These are phyloP conservation scores for Drosophila subsilvestris DNA, from an alignment of 2,888 invertebrate species.

Conservation along the genomic window DNA sequence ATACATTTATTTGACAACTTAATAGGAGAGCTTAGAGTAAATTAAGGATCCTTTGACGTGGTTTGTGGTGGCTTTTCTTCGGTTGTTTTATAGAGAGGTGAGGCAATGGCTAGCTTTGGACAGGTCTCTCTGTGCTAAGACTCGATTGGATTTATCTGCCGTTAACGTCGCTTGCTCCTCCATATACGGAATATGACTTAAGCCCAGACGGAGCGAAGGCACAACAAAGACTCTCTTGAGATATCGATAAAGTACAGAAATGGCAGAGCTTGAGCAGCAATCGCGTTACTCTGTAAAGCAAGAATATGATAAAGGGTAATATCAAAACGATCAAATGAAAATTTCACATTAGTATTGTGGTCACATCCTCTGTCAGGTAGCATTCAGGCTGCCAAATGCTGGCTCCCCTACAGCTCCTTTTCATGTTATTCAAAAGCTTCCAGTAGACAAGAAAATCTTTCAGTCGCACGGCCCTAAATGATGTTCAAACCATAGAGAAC, in stretches of 20 bases:
- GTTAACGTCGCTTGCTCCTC: slow-evolving; percentile 6
- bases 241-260: slow-evolving; percentile 94
- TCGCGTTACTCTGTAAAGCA: slow-evolving; percentile 85
- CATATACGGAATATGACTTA: slow-evolving; percentile 52
- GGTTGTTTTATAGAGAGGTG: no score
- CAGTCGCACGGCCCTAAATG: slow-evolving; percentile 70
- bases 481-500: slow-evolving; percentile 69
- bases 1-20: background rate
- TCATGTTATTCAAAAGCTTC: slow-evolving; percentile 34
- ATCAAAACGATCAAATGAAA: background rate
- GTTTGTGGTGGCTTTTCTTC: no score
- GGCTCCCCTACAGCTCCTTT: slow-evolving; percentile 13
- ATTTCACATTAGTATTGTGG: background rate
- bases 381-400: slow-evolving; percentile 87
- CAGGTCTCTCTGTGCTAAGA: no score
- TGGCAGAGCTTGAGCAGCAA: slow-evolving; percentile 95
- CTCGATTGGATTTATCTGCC: slow-evolving; percentile 14
- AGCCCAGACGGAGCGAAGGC: slow-evolving; percentile 40
- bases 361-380: slow-evolving; percentile 37
- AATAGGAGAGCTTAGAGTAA: background rate
- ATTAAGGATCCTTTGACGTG: background rate
- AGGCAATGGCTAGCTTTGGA: no score
- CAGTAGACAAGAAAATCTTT: slow-evolving; percentile 65
- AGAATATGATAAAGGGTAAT: background rate
- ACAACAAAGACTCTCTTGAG: slow-evolving; percentile 85